Base-by-base conservation (phyloP, 2,888 invertebrate species). In the Cerceris ruficornis region DNA sequence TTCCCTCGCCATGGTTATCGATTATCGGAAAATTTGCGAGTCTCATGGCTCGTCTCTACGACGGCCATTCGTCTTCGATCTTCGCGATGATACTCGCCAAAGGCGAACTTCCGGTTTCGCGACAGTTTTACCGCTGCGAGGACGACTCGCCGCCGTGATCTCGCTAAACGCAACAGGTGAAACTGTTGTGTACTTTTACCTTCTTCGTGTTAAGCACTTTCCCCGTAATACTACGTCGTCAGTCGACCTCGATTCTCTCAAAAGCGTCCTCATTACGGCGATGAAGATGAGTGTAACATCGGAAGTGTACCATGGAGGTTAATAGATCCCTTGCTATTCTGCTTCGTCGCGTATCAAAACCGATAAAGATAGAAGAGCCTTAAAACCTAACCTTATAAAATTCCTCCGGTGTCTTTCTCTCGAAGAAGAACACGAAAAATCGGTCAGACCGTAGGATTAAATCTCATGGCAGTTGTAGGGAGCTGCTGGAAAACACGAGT, bases 151-250 rank as follows among this genome's bases (percentile, higher is more conserved):
- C 41, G 46, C 39, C 28, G 14, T 17, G 49, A n/a, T 13, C 15
- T 15, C 13, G 46, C 59, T 75, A 58, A 66, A 72, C 46, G 80
- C 80, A 81, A 81, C 80, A 76, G 79, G 75, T 79, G 80, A 79
- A 75, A 72, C 69, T 69, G 69, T 69, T 50, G 6, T 54, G 69
- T 57, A 67, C 75, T 78, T 69, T 69, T 69, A 59, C 28, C 39
- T 46, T 62, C 70, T 60, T 62, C 42, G 13, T 73, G 65, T 77
- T 79, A 77, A 59, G 59, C 43, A 59, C 17, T 17, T 13, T 46
- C 42, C n/a, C 9, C 41, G n/a, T 72, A 65, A 69, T 77, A 52
- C 46, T 41, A 39, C 9, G 59, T 15, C 1, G 46, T 11, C 46
- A 11, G 11, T 46, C 46, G 46, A 46, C 11, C 0, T 46, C 2